Evolutionary conservation across 2,797 vertebrate species (phyloP).

Genomic region (Argya squamiceps): DNA sequence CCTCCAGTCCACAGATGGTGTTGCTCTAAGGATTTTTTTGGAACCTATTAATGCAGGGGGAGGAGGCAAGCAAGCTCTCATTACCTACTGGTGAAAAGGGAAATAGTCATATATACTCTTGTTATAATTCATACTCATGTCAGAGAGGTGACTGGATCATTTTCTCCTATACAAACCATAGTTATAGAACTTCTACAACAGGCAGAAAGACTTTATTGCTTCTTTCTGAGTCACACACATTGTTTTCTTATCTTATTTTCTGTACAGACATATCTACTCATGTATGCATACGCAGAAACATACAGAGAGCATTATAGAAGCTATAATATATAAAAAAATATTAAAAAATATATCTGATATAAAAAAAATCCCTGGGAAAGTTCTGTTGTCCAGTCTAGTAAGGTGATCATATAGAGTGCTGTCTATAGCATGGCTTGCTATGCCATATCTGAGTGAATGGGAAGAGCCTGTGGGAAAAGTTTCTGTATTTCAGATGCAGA

Average conservation of each 20-base stretch:
- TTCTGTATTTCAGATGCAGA: neutral
- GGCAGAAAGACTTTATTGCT: neutral
- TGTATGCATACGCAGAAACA: neutral
- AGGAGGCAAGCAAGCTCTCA: neutral
- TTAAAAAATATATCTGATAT: too few species aligned
- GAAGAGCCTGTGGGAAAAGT: neutral
- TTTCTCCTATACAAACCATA: neutral
- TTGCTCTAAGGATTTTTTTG: neutral
- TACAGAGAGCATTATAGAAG: neutral
- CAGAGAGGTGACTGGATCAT: neutral
- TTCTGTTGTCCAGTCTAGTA: neutral
- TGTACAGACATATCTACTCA: neutral
- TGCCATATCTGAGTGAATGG: neutral
- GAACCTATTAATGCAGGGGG: neutral
- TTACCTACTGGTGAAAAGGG: neutral
- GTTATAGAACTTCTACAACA: neutral
- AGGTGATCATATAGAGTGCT: neutral
- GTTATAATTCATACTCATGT: neutral
- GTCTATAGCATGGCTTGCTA: neutral
- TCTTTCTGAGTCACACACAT: accelerated
- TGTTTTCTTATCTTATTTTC: neutral
- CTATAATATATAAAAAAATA: too few species aligned
- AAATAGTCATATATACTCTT: neutral
- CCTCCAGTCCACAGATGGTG: neutral
- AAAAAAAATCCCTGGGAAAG: neutral